phyloP scores from a whole-genome alignment of 2,113 vertebrate species.

The Pagrus major region DNA sequence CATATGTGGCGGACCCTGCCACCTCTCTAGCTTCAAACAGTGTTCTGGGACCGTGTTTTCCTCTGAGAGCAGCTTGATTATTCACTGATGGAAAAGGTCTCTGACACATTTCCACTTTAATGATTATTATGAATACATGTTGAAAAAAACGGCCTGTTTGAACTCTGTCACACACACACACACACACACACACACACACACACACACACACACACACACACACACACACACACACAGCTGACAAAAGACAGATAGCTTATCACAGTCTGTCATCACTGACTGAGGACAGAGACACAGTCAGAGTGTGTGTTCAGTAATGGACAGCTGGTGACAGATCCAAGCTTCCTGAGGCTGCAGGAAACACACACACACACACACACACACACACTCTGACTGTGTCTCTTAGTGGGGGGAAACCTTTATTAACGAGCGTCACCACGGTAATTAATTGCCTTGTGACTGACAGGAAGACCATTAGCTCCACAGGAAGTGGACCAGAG shows the following conservation, averaged over 20 bases:
- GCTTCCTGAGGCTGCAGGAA: conserved; percentile 38
- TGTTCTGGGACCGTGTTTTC: too few relatives aligned
- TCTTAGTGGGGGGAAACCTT: conserved; percentile 60
- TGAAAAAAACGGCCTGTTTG: background rate
- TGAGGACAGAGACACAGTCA: conserved; percentile 5
- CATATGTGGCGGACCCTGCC: too few relatives aligned
- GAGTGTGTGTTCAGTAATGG: conserved; percentile 39
- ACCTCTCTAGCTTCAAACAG: too few relatives aligned
- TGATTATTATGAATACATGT: background rate
- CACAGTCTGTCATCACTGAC: conserved; percentile 31
- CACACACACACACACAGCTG: background rate
- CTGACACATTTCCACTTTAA: too few relatives aligned
- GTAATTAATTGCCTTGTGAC: conserved; percentile 70
- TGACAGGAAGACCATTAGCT: conserved; percentile 70
- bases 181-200: background rate
- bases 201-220: background rate
- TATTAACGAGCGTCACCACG: conserved; percentile 63
- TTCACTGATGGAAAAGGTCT: too few relatives aligned
- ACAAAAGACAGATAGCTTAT: conserved; percentile 39
- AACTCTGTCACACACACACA: background rate
- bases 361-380: conserved; percentile 28
- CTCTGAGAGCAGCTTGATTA: too few relatives aligned
- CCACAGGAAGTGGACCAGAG: conserved; percentile 68
- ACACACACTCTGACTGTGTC: conserved; percentile 5
- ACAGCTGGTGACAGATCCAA: conserved; percentile 59